Evolutionary conservation across 2,888 invertebrate genomes (phyloP).

Genomic region (Troglohyphantes excavatus): DNA sequence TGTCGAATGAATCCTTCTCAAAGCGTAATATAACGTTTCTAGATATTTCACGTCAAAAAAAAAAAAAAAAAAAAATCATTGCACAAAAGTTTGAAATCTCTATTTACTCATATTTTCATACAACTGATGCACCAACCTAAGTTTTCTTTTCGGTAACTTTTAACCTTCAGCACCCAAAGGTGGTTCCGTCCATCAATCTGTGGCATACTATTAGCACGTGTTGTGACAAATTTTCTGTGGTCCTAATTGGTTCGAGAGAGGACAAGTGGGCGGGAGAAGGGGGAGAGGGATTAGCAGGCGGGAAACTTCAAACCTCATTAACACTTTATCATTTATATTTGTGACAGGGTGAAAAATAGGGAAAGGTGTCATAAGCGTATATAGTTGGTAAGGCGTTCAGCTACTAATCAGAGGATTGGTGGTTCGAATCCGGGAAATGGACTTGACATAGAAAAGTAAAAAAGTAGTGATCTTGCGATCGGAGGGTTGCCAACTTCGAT

Average conservation of each 20-base stretch:
- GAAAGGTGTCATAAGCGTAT: too few relatives aligned
- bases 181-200: not conserved
- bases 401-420: not conserved
- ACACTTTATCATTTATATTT: not conserved
- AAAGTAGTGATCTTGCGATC: not conserved
- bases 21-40: not conserved
- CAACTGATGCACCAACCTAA: too few relatives aligned
- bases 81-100: not conserved
- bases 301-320: not conserved
- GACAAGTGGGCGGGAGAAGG: too few relatives aligned
- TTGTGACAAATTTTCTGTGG: not conserved
- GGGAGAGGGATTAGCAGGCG: not conserved
- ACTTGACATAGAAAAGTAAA: not conserved
- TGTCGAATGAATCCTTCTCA: too few relatives aligned
- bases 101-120: too few relatives aligned
- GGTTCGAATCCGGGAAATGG: not conserved
- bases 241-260: not conserved
- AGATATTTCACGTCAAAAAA: not conserved
- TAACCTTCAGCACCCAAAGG: not conserved
- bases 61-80: not conserved
- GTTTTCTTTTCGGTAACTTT: too few relatives aligned
- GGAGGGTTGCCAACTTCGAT: not conserved
- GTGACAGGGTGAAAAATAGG: not conserved
- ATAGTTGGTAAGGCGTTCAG: too few relatives aligned
- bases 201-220: not conserved